Percentiles rank a stretch among this genome's conserved stretches.
Conservation (phyloP, 2,888 invertebrate genomes). For the Drosophila diplacantha region DNA sequence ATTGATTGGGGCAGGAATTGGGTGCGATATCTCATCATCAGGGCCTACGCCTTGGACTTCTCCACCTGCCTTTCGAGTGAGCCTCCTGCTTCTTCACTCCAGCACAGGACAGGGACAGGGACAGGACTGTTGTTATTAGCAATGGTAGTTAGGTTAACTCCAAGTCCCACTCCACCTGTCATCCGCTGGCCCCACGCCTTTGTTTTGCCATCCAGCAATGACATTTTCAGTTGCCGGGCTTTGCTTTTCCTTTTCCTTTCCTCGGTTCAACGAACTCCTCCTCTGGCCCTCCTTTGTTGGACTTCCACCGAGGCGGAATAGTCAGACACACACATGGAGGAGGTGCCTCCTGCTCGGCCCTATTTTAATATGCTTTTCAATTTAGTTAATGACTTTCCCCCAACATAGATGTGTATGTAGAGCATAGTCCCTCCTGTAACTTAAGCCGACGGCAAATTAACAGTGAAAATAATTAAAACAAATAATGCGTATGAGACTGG, state of each 20-base stretch:
- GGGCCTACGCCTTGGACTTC: conserved; percentile 1
- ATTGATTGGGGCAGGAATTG: conserved; percentile 57
- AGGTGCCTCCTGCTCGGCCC: conserved; percentile 10
- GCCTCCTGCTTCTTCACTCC: background rate
- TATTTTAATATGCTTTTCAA: conserved; percentile 60
- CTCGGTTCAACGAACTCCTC: conserved; percentile 61
- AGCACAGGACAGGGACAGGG: no score
- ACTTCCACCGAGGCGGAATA: conserved; percentile 42
- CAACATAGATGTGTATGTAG: background rate
- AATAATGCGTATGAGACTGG: conserved; percentile 55
- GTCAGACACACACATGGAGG: background rate
- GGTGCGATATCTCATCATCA: conserved; percentile 38
- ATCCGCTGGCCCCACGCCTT: conserved; percentile 8
- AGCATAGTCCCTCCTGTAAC: conserved; percentile 3
- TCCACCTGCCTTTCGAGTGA: background rate
- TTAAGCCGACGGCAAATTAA: conserved; percentile 16
- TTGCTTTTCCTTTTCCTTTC: conserved; percentile 34
- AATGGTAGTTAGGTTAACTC: conserved; percentile 46
- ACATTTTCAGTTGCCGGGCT: conserved; percentile 21
- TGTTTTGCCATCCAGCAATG: conserved; percentile 29
- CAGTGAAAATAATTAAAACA: conserved; percentile 15
- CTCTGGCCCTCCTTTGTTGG: conserved; percentile 22
- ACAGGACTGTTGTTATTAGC: conserved; percentile 61
- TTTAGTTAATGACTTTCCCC: conserved; percentile 62
- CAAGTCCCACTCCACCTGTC: conserved; percentile 2